A percentile compares a stretch with the other conserved stretches of the same genome.
These are phyloP conservation scores for Excalfactoria chinensis DNA, from an alignment of 2,113 vertebrate genomes.

Conservation along the genomic window DNA sequence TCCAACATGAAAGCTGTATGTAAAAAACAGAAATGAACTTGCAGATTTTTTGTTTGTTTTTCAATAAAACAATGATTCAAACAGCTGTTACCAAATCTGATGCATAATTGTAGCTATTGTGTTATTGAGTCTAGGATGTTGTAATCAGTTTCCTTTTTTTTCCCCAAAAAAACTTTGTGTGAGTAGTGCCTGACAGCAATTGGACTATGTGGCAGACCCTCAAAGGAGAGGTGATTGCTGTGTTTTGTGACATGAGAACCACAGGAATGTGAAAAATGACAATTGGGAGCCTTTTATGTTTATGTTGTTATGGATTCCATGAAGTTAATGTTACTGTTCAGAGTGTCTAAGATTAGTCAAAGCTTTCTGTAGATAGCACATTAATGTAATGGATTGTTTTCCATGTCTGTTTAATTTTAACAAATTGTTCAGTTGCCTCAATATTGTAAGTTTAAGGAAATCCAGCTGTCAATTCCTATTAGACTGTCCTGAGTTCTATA, in stretches of 20 bases:
- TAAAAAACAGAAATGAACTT: not conserved
- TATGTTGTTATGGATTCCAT: not conserved
- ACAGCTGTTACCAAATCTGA: not conserved
- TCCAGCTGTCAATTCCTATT: conserved; percentile 59
- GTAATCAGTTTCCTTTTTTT: not conserved
- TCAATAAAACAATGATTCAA: not conserved
- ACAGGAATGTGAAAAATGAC: conserved; percentile 16
- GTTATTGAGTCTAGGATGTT: not conserved
- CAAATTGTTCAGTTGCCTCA: conserved; percentile 64
- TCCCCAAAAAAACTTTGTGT: not conserved
- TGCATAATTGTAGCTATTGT: not conserved
- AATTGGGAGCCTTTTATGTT: not conserved
- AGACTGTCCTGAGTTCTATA: conserved; percentile 52
- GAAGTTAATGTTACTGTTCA: conserved; percentile 21
- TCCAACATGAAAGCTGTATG: not conserved
- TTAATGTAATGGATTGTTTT: conserved; percentile 51
- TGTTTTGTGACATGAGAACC: not conserved
- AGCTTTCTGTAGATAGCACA: conserved; percentile 33
- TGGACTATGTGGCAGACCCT: not conserved
- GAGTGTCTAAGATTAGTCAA: not conserved
- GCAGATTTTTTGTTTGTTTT: not conserved
- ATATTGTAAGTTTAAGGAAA: conserved; percentile 71
- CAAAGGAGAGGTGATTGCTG: conserved; percentile 14
- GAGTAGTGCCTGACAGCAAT: not conserved
- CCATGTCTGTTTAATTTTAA: conserved; percentile 73